phyloP scores from a whole-genome alignment of 2,113 vertebrate genomes.

The Anarhynchus alexandrinus region DNA sequence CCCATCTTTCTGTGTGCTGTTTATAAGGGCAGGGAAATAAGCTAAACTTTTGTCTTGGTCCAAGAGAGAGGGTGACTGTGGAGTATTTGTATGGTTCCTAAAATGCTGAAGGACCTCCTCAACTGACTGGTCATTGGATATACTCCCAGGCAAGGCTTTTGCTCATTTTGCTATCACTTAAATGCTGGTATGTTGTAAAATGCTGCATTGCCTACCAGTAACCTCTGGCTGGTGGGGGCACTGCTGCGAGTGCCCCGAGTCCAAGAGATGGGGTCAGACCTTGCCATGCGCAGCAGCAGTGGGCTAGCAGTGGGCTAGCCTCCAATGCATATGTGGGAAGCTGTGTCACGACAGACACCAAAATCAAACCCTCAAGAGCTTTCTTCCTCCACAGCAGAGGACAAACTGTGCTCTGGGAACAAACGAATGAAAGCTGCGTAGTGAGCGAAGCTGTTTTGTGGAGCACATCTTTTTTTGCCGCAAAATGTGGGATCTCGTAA shows the following conservation, averaged over 20 bases:
- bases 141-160: not conserved
- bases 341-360: not conserved
- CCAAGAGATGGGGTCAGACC: not conserved
- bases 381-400: not conserved
- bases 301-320: not conserved
- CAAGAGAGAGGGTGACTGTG: not conserved
- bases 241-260: not conserved
- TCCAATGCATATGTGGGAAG: not conserved
- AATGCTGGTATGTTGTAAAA: not conserved
- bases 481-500: not conserved
- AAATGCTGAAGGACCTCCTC: not conserved
- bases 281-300: not conserved
- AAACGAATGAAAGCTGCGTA: not conserved
- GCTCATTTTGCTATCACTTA: not conserved
- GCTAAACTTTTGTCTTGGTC: not conserved
- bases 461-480: not conserved
- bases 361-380: not conserved
- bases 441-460: not conserved
- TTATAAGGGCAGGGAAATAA: not conserved
- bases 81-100: not conserved
- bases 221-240: not conserved
- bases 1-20: not conserved
- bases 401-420: not conserved
- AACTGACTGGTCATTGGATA: not conserved
- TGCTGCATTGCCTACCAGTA: not conserved